Percentiles rank a stretch among this genome's conserved stretches.
phyloP scores from a whole-genome alignment of 2,888 invertebrate genomes.

The Therioaphis trifolii region DNA sequence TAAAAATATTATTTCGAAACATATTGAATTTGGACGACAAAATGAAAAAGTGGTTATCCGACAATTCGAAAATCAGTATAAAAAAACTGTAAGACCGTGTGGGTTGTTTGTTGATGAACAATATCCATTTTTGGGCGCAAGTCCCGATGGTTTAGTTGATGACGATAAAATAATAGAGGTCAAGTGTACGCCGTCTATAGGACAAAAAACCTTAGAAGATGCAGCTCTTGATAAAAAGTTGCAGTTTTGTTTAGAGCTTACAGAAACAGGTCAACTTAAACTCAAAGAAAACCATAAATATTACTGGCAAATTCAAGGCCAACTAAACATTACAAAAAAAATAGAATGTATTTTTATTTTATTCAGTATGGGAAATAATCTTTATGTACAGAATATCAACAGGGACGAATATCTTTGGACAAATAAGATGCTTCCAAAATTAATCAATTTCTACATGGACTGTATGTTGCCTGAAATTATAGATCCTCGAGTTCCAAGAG shows the following conservation, averaged over 20 bases:
- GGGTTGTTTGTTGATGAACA: background rate
- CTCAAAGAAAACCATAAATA: conserved; percentile 26
- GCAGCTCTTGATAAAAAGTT: conserved; percentile 6
- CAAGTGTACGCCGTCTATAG: conserved; percentile 30
- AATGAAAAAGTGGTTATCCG: background rate
- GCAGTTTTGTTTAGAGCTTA: conserved; percentile 23
- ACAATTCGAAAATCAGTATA: background rate
- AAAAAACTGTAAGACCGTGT: conserved; percentile 3
- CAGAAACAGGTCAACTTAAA: too few species aligned
- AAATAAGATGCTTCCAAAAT: conserved; percentile 13
- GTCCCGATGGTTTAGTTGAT: conserved; percentile 28
- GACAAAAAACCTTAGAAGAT: background rate
- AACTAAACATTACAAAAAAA: conserved; percentile 3
- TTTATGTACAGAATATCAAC: background rate
- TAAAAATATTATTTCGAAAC: conserved; percentile 27
- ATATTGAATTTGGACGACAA: conserved; percentile 3
- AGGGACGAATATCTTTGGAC: conserved; percentile 18
- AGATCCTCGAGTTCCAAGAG: conserved; percentile 20
- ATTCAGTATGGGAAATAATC: background rate
- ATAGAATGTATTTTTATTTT: background rate
- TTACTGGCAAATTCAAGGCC: conserved; percentile 33
- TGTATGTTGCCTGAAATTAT: conserved; percentile 11
- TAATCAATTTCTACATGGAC: background rate
- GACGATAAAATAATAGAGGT: conserved; percentile 10
- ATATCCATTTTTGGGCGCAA: background rate